Evolutionary conservation across 2,797 vertebrate genomes (phyloP), one percentile per base, ranked within the genome.

Genomic region (Ficedula albicollis): DNA sequence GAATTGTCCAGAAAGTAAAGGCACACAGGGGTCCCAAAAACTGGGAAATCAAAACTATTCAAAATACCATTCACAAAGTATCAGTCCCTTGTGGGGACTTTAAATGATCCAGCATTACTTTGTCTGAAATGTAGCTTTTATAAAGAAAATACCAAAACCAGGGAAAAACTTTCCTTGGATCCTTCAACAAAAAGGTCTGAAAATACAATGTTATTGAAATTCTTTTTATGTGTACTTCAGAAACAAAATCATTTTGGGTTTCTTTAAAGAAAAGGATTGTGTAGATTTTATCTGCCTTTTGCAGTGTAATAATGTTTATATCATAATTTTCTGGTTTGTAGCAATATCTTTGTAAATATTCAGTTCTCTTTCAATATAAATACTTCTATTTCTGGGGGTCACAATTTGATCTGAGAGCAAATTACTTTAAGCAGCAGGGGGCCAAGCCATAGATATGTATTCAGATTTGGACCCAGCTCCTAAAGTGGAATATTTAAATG

Each of bases 1-100:
- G 69, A 93, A 72, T 88, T 96, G 80, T 79, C 95, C 91, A 87
- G 93, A 89, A 93, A 95, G 88, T 84, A 84, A 91, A 94, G 48
- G 15, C 46, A 72, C 41, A 48, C 8, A 68, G 62, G 84, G 76
- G 94, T 90, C 62, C 89, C 73, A 93, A 77, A 96, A 92, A 54
- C 41, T n/a, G 84, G 30, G 79, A 66, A 94, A 95, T 92, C 73
- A 96, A 76, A 91, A 80, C 15, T 70, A 93, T 97, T 94, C 84
- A 88, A 93, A 86, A 89, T 68, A 63, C 46, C 2, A 4, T 92
- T 95, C 56, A 86, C 82, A 96, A 95, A 77, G 38, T 76, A 90
- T 69, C 76, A 80, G 34, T 95, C 91, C 89, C 85, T 93, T 89
- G 84, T 64, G 89, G 73, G 39, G 48, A 59, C 84, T 91, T 84